A percentile compares a stretch with the other conserved stretches of the same genome.
Evolutionary conservation across 2,113 vertebrate genomes (phyloP).

Genomic region (Myiagra hebetior): DNA sequence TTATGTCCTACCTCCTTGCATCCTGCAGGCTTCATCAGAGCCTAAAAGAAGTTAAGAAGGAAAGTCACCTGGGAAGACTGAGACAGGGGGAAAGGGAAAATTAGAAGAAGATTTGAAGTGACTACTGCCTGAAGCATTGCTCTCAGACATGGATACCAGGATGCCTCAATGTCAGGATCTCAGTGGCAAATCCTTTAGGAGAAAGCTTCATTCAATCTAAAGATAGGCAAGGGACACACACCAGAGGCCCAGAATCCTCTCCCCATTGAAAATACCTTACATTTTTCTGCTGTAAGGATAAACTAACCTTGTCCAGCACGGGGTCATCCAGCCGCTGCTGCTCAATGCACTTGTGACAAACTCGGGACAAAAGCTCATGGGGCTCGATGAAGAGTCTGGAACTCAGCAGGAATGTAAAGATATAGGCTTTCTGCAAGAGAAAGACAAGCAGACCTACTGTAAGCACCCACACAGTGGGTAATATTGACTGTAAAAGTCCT

Average conservation of each 20-base stretch:
- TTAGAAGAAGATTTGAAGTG: conserved; percentile 8
- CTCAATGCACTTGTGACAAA: conserved; percentile 88
- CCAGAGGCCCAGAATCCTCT: neutral
- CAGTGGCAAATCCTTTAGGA: neutral
- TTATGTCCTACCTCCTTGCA: neutral
- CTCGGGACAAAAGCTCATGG: conserved; percentile 83
- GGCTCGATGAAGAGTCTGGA: conserved; percentile 90
- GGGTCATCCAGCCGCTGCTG: conserved; percentile 89
- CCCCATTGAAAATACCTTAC: neutral
- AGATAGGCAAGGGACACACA: neutral
- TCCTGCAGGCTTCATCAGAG: neutral
- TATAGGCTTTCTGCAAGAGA: conserved; percentile 84
- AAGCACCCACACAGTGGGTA: neutral
- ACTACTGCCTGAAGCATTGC: neutral
- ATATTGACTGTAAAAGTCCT: neutral
- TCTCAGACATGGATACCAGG: neutral
- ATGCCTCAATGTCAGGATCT: neutral
- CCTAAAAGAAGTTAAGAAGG: conserved; percentile 27
- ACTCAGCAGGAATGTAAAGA: conserved; percentile 92
- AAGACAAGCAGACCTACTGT: neutral
- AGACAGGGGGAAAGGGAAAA: conserved; percentile 9
- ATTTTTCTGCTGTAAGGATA: neutral
- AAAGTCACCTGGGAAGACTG: conserved; percentile 36
- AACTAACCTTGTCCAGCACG: conserved; percentile 84
- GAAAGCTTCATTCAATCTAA: neutral